Base-by-base conservation (phyloP, 2,797 vertebrate species). In the Sebastes hopkinsi region DNA sequence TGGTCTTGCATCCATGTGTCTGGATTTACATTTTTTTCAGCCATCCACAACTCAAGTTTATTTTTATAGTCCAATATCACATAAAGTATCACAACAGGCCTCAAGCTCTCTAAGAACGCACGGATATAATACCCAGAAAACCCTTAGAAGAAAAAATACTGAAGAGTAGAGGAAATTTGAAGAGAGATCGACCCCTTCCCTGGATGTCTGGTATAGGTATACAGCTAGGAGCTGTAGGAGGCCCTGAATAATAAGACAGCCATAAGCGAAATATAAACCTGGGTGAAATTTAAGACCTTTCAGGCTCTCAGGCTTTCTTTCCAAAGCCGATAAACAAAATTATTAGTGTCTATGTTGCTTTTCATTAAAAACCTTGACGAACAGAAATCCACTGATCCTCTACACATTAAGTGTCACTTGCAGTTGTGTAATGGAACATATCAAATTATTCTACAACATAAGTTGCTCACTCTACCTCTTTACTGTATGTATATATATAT, bases 201-300 rank as follows among this genome's bases (percentile, higher is more conserved):
- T n/a, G 55, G 34, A 52, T 52, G 34, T 64, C 55, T 29, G n/a
- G 8, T 6, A 50, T 50, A 50, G 42, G 42, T 50, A 50, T 50
- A 14, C 64, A 66, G 29, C 36, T 67, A 29, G 32, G 32, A 67
- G 25, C 27, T 54, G 20, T 56, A 60, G 42, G 69, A 2, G 61
- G 18, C 68, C 23, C 29, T 23, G 32, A 50, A 79, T 54, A 62
- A 67, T 71, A 61, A 58, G 55, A 60, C 67, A 56, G 52, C 22
- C 32, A 70, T 72, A 56, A 75, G 74, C 52, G 18, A 80, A 85
- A 83, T 67, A 38, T 36, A 66, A 78, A 20, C 64, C 71, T 56
- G 42, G 54, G 72, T 78, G 60, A 56, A 66, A 85, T 68, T 9
- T 67, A 59, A 78, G 56, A 64, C 13, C 25, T 46, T 59, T 42